phyloP scores from a whole-genome alignment of 2,797 vertebrate species.

The Semaprochilodus insignis region DNA sequence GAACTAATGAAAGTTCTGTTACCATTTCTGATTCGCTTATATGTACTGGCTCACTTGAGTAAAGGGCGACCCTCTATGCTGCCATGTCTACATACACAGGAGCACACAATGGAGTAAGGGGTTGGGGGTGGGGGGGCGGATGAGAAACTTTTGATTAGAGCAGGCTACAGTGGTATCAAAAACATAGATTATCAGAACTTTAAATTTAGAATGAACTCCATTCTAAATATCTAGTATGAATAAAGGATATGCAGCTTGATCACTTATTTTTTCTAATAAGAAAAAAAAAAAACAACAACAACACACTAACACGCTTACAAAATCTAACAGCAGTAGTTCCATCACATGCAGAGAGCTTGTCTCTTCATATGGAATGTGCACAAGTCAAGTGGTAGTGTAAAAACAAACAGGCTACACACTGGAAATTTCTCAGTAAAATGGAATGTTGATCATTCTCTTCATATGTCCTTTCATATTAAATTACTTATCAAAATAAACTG shows the following conservation, averaged over 20 bases:
- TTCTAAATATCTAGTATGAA: neutral
- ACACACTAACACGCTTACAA: neutral
- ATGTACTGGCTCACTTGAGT: neutral
- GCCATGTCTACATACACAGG: neutral
- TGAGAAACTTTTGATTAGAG: neutral
- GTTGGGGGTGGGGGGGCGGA: neutral
- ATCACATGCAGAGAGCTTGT: neutral
- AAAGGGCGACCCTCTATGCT: neutral
- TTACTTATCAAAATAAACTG: conserved; percentile 82
- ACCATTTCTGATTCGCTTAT: neutral
- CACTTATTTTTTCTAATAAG: neutral
- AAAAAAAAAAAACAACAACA: neutral
- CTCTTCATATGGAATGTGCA: conserved; percentile 25
- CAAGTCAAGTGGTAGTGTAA: conserved; percentile 32
- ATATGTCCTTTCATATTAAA: conserved; percentile 80
- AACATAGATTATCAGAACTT: neutral
- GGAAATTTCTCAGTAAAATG: conserved; percentile 51
- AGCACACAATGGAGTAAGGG: too few relatives aligned
- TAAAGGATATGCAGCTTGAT: neutral
- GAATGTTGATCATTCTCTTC: conserved; percentile 67
- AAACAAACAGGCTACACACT: conserved; percentile 24
- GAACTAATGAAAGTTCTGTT: conserved; percentile 12
- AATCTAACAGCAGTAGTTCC: conserved; percentile 13
- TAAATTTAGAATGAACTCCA: neutral
- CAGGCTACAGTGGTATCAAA: neutral